Evolutionary conservation across 2,113 vertebrate species (phyloP).

Genomic region (Oenanthe melanoleuca): DNA sequence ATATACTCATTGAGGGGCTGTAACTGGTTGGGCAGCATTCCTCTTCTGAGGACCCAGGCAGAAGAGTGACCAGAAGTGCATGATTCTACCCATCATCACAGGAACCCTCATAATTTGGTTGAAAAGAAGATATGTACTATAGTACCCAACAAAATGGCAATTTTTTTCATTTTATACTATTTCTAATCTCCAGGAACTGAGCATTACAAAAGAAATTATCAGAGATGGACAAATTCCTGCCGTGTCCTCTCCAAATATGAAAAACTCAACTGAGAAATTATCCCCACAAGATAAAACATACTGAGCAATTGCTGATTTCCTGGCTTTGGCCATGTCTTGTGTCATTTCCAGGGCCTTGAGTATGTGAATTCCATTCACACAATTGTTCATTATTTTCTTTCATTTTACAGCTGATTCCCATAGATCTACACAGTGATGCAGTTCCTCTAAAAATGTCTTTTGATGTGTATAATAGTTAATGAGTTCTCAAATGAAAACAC

Average conservation of each 20-base stretch:
- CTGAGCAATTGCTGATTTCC: background rate
- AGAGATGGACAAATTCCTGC: constrained; percentile 11
- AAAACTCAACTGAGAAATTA: background rate
- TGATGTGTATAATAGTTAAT: constrained; percentile 11
- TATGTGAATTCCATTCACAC: background rate
- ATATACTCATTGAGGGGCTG: background rate
- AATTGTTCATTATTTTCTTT: constrained; percentile 10
- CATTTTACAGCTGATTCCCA: constrained; percentile 10
- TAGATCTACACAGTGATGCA: background rate
- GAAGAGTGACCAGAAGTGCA: background rate
- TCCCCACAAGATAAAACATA: background rate
- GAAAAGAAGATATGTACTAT: background rate
- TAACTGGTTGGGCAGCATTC: background rate
- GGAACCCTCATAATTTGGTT: background rate
- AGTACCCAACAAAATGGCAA: background rate
- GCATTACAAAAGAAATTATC: constrained; percentile 34
- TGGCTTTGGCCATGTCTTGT: background rate
- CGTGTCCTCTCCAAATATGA: background rate
- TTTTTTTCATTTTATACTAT: constrained; percentile 31
- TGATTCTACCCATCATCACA: background rate
- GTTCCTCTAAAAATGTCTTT: constrained; percentile 3
- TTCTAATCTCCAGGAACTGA: constrained; percentile 47
- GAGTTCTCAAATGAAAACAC: constrained; percentile 49
- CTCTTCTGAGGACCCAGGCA: background rate
- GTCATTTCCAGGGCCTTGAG: background rate